Conservation (phyloP, 1,140 invertebrate genomes). For the Andricus grossulariae region DNA sequence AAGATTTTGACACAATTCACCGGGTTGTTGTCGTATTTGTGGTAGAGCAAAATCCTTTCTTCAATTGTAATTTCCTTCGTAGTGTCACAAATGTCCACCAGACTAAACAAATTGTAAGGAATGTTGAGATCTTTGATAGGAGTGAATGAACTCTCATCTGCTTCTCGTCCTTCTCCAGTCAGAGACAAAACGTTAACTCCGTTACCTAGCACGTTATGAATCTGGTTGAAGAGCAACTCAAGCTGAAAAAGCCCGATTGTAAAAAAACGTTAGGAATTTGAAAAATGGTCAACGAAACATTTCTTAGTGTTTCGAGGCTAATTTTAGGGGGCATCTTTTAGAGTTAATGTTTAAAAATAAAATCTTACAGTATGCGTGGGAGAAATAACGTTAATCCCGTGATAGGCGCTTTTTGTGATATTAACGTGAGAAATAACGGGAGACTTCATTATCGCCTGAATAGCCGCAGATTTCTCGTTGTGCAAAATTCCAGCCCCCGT, state of each 20-base stretch:
- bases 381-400: constrained; percentile 94
- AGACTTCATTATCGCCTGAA: constrained; percentile 91
- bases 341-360: constrained; percentile 43
- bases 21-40: constrained; percentile 97
- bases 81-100: constrained; percentile 97
- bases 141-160: constrained; percentile 89
- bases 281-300: too few species aligned
- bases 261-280: neutral
- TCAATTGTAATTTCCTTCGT: constrained; percentile 93
- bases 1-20: constrained; percentile 99
- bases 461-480: constrained; percentile 93
- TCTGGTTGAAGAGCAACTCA: constrained; percentile 81
- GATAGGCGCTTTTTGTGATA: constrained; percentile 89
- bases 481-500: constrained; percentile 97
- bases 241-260: constrained; percentile 53
- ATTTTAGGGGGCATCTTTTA: too few species aligned
- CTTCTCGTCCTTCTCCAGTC: constrained; percentile 94
- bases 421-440: constrained; percentile 90
- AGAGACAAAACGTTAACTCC: constrained; percentile 93
- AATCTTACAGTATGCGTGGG: constrained; percentile 84
- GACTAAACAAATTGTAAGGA: constrained; percentile 95
- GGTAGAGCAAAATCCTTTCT: constrained; percentile 94
- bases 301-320: too few species aligned
- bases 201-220: constrained; percentile 90
- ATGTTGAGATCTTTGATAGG: constrained; percentile 90